A percentile compares a stretch with the other conserved stretches of the same genome.
phyloP scores from a whole-genome alignment of 1,140 invertebrate species.

The Caerostris extrusa region DNA sequence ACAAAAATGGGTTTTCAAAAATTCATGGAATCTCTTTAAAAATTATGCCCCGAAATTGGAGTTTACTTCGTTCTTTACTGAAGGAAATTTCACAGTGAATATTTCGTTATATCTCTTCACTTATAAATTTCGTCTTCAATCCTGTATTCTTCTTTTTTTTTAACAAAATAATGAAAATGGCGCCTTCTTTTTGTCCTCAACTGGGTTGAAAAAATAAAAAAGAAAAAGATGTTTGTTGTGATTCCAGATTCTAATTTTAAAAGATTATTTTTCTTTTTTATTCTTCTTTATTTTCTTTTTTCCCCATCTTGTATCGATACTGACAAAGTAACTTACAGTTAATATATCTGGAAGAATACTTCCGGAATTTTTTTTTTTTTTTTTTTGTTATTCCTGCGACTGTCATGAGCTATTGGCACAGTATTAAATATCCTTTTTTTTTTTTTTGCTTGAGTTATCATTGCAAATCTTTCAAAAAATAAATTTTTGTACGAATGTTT shows the following conservation, averaged over 20 bases:
- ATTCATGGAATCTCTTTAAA: background rate
- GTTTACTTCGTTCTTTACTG: background rate
- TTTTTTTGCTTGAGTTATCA: background rate
- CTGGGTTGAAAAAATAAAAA: background rate
- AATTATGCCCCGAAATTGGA: background rate
- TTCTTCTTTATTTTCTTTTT: background rate
- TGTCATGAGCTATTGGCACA: background rate
- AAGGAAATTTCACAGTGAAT: background rate
- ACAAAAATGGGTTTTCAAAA: background rate
- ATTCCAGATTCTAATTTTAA: slow-evolving; percentile 27
- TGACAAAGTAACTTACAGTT: background rate
- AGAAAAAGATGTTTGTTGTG: background rate
- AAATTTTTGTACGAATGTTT: too few relatives aligned
- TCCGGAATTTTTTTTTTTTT: too few relatives aligned
- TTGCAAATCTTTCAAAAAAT: background rate
- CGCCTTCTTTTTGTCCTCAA: background rate
- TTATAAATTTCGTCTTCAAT: background rate
- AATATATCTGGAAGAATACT: too few relatives aligned
- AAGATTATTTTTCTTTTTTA: background rate
- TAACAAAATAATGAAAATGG: slow-evolving; percentile 2
- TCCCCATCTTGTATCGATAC: background rate
- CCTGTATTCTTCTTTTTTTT: background rate
- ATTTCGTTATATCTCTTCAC: background rate
- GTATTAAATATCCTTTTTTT: slow-evolving; percentile 13
- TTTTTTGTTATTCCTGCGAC: too few relatives aligned